Evolutionary conservation across 2,113 vertebrate genomes (phyloP).

Genomic region (Protobothrops flavoviridis): DNA sequence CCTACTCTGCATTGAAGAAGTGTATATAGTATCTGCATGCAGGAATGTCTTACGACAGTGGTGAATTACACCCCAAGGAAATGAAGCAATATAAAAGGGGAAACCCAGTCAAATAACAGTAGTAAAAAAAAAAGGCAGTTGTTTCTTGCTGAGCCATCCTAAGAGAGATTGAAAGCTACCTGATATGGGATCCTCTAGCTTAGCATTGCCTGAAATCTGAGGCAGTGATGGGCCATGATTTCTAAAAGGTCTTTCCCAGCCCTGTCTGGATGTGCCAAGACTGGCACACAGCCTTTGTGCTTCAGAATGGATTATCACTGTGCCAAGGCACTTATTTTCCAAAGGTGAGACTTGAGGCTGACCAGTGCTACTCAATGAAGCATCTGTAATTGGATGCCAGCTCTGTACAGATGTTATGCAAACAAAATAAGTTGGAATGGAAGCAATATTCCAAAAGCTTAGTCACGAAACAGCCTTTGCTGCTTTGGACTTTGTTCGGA

Average conservation of each 20-base stretch:
- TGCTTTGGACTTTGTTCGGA: not conserved
- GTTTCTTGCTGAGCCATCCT: not conserved
- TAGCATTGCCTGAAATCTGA: not conserved
- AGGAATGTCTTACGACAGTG: not conserved
- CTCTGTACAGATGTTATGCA: not conserved
- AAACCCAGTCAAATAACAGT: not conserved
- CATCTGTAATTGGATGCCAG: not conserved
- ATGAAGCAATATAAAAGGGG: not conserved
- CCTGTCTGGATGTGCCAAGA: not conserved
- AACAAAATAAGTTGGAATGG: not conserved
- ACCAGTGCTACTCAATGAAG: not conserved
- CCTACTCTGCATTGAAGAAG: not conserved
- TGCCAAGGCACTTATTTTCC: not conserved
- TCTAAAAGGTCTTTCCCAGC: not conserved
- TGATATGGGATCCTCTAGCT: not conserved
- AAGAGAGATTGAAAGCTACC: not conserved
- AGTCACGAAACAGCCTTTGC: not conserved
- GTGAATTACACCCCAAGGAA: not conserved
- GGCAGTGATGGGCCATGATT: not conserved
- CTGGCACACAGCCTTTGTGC: not conserved
- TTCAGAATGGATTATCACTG: not conserved
- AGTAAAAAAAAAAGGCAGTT: not conserved
- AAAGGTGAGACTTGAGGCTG: not conserved
- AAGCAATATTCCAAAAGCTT: not conserved
- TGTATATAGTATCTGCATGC: not conserved